Evolutionary conservation across 2,888 invertebrate genomes (phyloP).

Genomic region (Toxonevra muliebris): DNA sequence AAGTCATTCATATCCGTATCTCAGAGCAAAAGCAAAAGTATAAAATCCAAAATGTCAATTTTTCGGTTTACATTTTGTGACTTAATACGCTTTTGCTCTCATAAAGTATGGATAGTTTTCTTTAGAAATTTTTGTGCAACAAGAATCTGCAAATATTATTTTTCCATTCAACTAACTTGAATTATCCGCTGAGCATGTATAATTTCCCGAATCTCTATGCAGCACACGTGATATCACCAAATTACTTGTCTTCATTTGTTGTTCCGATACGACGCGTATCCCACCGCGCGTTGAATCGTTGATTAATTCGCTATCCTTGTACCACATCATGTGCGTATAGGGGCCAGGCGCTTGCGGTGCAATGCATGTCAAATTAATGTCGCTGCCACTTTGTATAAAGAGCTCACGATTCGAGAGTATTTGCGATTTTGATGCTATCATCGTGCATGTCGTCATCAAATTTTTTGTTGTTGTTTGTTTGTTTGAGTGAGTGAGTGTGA

Average conservation of each 20-base stretch:
- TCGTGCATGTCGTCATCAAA: conserved; percentile 43
- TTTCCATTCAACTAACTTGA: conserved; percentile 67
- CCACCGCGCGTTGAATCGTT: conserved; percentile 88
- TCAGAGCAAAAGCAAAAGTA: too few relatives aligned
- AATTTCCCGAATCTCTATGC: conserved; percentile 77
- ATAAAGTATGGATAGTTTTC: too few relatives aligned
- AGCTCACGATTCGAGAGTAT: conserved; percentile 86
- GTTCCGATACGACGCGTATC: conserved; percentile 87
- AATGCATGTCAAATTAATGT: conserved; percentile 90
- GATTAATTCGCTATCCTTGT: conserved; percentile 82
- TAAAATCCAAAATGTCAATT: too few relatives aligned
- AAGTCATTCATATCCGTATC: too few relatives aligned
- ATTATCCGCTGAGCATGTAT: conserved; percentile 88
- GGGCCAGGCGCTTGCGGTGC: conserved; percentile 76
- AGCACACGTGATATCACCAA: conserved; percentile 78
- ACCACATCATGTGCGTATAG: conserved; percentile 83
- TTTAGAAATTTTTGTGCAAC: too few relatives aligned
- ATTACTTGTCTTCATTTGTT: conserved; percentile 84
- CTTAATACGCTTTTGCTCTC: too few relatives aligned
- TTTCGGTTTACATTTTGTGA: too few relatives aligned
- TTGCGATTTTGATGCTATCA: conserved; percentile 84
- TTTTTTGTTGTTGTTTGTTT: not conserved
- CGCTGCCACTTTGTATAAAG: conserved; percentile 88
- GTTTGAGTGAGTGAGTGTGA: not conserved
- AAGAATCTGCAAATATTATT: too few relatives aligned